Base-by-base conservation (phyloP, 64 coral and sea anemone genomes). In the Dendrophyllia cribrosa region DNA sequence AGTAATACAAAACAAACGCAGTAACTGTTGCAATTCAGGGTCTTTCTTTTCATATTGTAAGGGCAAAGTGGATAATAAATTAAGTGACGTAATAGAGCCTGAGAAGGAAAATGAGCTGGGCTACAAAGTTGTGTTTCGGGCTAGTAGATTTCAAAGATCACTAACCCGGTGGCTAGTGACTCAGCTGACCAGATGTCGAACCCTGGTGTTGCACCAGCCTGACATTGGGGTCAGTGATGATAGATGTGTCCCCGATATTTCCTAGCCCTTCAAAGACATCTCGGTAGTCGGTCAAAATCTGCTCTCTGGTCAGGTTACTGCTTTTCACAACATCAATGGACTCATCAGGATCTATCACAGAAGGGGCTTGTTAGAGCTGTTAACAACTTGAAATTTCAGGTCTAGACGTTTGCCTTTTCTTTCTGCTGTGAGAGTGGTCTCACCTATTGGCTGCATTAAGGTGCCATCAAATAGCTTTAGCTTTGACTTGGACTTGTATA, bases 381-480 rank as follows among this genome's bases (percentile, higher is more conserved):
- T 72, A 43, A 87, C 49, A 77, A 70, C 82, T 87, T 84, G 59
- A n/a, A 84, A 91, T 25, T 13, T 50, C 11, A 93, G 83, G 59
- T 21, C 75, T 22, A 9, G 43, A n/a, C 43, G 72, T 43, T 87
- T 67, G 43, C 80, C 91, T 1, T 53, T 82, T 63, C 56, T 24
- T 11, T 34, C 79, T 58, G 25, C 58, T 63, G 56, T 82, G 56
- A 51, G 56, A 12, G 24, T 82, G 20, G 62, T 82, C 62, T 87
- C 21, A 13, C 91, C 46, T 0, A 76, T 5, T 67, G 48, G 91
- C 48, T 60, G 47, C 62, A 79, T 69, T 44, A 78, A 50, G 9
- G 60, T 77, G 15, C 82, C 74, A 75, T 93, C 82, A 86, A 84
- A 91, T 44, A 85, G 34, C 68, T 91, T 91, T 59, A 91, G 47